These are phyloP conservation scores for Lasioglossum baleicum DNA, from an alignment of 1,140 invertebrate genomes.

Conservation along the genomic window DNA sequence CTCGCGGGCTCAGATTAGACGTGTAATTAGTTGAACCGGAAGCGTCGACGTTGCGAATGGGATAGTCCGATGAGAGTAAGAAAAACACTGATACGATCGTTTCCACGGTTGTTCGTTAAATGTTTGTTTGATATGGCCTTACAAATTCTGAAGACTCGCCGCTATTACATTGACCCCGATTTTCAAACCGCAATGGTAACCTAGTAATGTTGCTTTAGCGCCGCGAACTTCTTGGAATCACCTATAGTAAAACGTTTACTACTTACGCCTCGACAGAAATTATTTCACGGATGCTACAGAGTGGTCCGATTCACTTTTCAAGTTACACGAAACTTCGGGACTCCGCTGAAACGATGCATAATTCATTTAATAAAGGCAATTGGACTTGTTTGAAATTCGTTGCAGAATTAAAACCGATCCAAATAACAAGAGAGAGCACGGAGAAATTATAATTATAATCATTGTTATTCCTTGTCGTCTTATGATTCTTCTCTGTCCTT, in stretches of 20 bases:
- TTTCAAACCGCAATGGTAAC: conserved; percentile 22
- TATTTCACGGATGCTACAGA: not conserved
- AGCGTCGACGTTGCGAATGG: too few species aligned
- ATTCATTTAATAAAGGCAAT: conserved; percentile 5
- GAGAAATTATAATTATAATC: too few species aligned
- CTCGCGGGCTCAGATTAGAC: not conserved
- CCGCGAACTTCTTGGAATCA: conserved; percentile 43
- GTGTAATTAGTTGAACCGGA: not conserved
- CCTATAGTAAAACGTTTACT: conserved; percentile 10
- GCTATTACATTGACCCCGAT: conserved; percentile 63
- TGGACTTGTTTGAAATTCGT: not conserved
- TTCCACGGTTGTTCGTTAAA: not conserved
- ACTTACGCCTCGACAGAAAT: conserved; percentile 1
- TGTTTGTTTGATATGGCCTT: conserved; percentile 31
- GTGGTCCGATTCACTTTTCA: not conserved
- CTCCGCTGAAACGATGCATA: not conserved
- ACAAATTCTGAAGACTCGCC: conserved; percentile 47
- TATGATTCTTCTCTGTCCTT: too few species aligned
- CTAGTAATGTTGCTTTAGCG: not conserved
- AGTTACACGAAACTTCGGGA: not conserved
- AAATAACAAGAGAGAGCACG: too few species aligned
- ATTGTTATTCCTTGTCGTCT: too few species aligned
- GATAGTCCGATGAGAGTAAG: too few species aligned
- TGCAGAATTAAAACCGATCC: not conserved
- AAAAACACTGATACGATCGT: not conserved